Evolutionary conservation across 2,113 vertebrate genomes (phyloP).

Genomic region (Microcebus jonahi): DNA sequence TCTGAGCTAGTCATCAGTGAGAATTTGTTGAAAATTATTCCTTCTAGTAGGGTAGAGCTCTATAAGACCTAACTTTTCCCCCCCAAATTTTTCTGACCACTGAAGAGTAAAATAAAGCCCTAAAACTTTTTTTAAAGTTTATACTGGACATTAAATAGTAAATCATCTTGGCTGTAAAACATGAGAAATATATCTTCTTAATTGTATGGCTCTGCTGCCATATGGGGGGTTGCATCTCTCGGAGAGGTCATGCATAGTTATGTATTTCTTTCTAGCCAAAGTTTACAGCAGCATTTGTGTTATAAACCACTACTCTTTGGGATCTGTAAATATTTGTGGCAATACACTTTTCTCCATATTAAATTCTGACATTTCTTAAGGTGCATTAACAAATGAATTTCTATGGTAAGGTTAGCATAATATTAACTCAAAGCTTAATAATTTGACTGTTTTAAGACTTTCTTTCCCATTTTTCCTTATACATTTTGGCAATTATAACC

Average conservation of each 20-base stretch:
- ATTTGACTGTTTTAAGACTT: not conserved
- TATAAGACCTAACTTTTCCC: not conserved
- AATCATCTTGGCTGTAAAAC: not conserved
- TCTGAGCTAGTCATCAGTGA: not conserved
- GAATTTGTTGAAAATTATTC: not conserved
- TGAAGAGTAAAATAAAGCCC: conserved; percentile 17
- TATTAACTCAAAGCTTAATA: conserved; percentile 24
- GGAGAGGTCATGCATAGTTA: conserved; percentile 33
- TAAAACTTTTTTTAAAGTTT: conserved; percentile 35
- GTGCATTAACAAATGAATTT: conserved; percentile 31
- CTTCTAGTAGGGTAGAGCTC: not conserved
- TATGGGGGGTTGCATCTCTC: not conserved
- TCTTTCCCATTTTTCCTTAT: not conserved
- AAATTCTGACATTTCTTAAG: conserved; percentile 47
- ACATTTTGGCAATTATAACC: not conserved
- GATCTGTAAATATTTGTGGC: not conserved
- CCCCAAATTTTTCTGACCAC: conserved; percentile 12
- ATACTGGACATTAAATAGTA: conserved; percentile 1
- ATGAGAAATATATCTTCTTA: not conserved
- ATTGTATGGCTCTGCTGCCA: not conserved
- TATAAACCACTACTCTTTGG: conserved; percentile 53
- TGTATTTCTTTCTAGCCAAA: conserved; percentile 51
- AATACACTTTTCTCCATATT: conserved; percentile 52
- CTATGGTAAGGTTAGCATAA: not conserved
- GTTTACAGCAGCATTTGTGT: conserved; percentile 71